These are phyloP conservation scores for Graptemys geographica DNA, from an alignment of 2,797 vertebrate species.

Conservation along the genomic window DNA sequence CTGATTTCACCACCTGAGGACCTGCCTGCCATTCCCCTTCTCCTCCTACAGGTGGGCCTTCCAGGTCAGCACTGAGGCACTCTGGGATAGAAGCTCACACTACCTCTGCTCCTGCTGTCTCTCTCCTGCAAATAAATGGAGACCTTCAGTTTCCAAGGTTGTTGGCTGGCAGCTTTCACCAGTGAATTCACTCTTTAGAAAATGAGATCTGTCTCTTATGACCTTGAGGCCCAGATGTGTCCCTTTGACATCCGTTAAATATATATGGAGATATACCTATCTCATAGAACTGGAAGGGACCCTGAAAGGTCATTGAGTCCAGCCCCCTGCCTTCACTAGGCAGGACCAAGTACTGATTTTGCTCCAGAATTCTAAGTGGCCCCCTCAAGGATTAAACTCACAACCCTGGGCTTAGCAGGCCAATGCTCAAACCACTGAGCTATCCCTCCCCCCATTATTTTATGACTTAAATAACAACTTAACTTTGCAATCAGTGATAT, in stretches of 20 bases:
- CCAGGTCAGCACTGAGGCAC: not conserved
- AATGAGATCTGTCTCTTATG: constrained; percentile 70
- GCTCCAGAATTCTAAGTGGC: too few species aligned
- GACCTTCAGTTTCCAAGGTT: not conserved
- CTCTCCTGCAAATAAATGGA: not conserved
- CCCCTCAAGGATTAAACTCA: too few species aligned
- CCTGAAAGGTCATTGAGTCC: too few species aligned
- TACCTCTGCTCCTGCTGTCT: not conserved
- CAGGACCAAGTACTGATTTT: too few species aligned
- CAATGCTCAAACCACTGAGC: too few species aligned
- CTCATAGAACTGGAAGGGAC: too few species aligned
- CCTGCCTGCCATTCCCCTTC: not conserved
- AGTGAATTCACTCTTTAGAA: not conserved
- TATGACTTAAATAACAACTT: constrained; percentile 56
- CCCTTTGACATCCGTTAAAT: constrained; percentile 73
- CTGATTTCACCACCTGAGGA: not conserved
- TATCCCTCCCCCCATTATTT: too few species aligned
- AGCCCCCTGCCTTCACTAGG: too few species aligned
- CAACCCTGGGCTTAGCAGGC: too few species aligned
- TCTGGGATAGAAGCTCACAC: not conserved
- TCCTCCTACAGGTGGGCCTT: not conserved
- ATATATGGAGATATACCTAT: not conserved
- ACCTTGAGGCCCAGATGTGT: constrained; percentile 57
- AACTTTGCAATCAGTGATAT: constrained; percentile 52
- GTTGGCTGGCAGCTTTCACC: constrained; percentile 30